Conservation (phyloP, 2,888 invertebrate genomes). For the Noctua comes region DNA sequence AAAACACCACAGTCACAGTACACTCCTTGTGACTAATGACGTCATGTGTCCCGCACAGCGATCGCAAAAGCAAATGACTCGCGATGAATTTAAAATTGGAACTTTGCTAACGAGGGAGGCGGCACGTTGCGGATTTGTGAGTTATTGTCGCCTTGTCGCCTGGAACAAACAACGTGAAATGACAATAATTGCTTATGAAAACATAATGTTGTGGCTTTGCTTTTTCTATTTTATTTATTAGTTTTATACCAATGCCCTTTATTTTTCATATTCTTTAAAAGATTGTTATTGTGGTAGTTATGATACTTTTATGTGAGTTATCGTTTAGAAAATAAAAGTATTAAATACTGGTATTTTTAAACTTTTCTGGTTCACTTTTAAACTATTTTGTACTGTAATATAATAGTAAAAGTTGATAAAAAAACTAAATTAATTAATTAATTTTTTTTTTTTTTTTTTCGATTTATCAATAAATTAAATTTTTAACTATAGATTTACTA, state of each 20-base stretch:
- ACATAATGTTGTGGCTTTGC: slow-evolving; percentile 21
- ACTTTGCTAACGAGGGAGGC: slow-evolving; percentile 88
- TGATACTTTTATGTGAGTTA: too few species aligned
- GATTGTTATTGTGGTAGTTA: too few species aligned
- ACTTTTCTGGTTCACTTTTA: too few species aligned
- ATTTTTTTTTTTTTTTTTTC: too few species aligned
- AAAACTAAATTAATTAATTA: too few species aligned
- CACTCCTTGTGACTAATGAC: slow-evolving; percentile 85
- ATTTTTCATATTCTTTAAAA: too few species aligned
- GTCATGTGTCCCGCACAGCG: slow-evolving; percentile 89
- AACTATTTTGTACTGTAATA: too few species aligned
- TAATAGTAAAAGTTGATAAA: too few species aligned
- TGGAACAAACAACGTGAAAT: slow-evolving; percentile 62
- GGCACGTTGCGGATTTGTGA: slow-evolving; percentile 77
- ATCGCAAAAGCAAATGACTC: slow-evolving; percentile 88
- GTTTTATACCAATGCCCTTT: neutral
- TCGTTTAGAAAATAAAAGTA: too few species aligned
- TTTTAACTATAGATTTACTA: too few species aligned
- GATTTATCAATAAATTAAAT: too few species aligned
- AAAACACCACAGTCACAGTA: slow-evolving; percentile 64
- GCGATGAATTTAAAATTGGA: slow-evolving; percentile 90
- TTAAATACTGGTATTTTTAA: too few species aligned
- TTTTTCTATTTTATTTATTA: neutral
- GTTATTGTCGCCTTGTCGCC: slow-evolving; percentile 77
- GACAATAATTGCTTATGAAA: slow-evolving; percentile 40